Base-by-base conservation (phyloP, 2,113 vertebrate species). In the Notarius lentiginosus region DNA sequence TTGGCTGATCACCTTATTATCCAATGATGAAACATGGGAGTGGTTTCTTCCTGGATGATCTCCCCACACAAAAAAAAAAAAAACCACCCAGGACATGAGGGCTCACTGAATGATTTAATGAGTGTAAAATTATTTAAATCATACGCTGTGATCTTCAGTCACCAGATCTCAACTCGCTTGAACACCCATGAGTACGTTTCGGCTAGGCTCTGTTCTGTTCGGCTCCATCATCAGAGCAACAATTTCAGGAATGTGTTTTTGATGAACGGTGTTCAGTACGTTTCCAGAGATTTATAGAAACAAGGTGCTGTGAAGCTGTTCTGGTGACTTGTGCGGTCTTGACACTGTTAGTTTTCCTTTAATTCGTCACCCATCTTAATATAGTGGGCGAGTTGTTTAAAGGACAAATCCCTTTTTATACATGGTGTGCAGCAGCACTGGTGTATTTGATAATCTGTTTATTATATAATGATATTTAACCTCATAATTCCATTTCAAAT, bases 381-480 rank as follows among this genome's bases (percentile, higher is more conserved):
- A 12, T 27, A 51, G 20, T 51, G 10, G 14, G 51, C 6, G 7
- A 51, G 73, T 51, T 7, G 1, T 76, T 9, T 51, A 8, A 51
- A 56, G 17, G 20, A 49, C 20, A 49, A 51, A 75, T 1, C 14
- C 75, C 0, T 17, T 79, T 27, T 79, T 55, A 17, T 55, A 55
- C 14, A 79, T 55, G 18, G 77, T 58, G 9, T 58, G 76, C 79
- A 34, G 17, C 51, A 79, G 10, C 51, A 8, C 53, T 56, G 76
- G 56, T 56, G n/a, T 58, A 58, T 56, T 76, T 30, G 53, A 79
- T 79, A n/a, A 79, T 80, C 20, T 41, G 61, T 61, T 47, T 81
- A 47, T 61, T 61, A 81, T 61, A 47, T 58, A 79, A 58, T 79
- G 20, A 61, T 61, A 81, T 81, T 81, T 81, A 73, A 41, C 75